These are phyloP conservation scores for Mallotus villosus DNA, from an alignment of 2,797 vertebrate genomes.

Conservation along the genomic window DNA sequence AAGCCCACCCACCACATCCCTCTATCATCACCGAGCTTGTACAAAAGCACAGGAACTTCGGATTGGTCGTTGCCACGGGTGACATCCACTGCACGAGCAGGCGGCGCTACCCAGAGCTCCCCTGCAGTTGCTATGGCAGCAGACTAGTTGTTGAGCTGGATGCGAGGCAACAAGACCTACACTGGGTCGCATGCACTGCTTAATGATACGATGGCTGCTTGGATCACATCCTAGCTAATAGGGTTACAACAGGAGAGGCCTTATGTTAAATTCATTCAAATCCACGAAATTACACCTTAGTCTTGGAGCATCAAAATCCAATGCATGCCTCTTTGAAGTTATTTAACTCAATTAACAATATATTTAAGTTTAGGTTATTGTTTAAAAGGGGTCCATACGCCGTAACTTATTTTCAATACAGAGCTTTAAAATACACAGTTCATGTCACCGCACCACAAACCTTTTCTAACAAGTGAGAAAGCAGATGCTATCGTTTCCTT, in stretches of 20 bases:
- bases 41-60: constrained; percentile 77
- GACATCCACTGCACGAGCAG: constrained; percentile 78
- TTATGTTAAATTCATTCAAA: neutral
- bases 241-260: too few relatives aligned
- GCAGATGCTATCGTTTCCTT: constrained; percentile 27
- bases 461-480: constrained; percentile 11
- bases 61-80: constrained; percentile 82
- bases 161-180: constrained; percentile 63
- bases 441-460: neutral
- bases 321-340: too few relatives aligned
- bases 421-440: neutral
- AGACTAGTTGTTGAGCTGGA: constrained; percentile 73
- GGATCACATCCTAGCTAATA: neutral
- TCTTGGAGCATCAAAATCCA: neutral
- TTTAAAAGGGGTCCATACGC: neutral
- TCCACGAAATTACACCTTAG: neutral
- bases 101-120: constrained; percentile 70
- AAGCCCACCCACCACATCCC: constrained; percentile 70
- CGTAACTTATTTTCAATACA: neutral
- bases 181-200: constrained; percentile 2
- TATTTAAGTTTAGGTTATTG: too few relatives aligned
- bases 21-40: constrained; percentile 69
- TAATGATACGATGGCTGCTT: constrained; percentile 1
- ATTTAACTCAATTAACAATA: too few relatives aligned
- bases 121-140: constrained; percentile 86